These are phyloP conservation scores for Pararge aegeria DNA, from an alignment of 1,140 invertebrate species.

Conservation along the genomic window DNA sequence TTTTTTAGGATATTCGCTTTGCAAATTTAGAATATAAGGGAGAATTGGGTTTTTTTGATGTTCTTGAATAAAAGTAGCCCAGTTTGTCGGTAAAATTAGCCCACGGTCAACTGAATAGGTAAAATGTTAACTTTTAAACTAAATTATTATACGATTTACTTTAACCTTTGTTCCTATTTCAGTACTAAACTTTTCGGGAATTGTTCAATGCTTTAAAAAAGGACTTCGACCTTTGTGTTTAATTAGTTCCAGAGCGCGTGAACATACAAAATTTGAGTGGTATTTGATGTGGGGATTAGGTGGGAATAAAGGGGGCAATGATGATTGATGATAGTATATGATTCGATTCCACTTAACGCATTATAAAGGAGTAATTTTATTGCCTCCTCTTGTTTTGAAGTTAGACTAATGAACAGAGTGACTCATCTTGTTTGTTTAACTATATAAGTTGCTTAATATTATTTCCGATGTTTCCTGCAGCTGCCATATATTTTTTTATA, in stretches of 20 bases:
- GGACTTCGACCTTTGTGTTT: constrained; percentile 23
- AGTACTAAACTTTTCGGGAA: neutral
- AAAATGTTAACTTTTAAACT: too few relatives aligned
- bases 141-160: neutral
- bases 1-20: too few relatives aligned
- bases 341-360: constrained; percentile 77
- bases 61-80: too few relatives aligned
- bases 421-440: constrained; percentile 51
- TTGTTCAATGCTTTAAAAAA: neutral
- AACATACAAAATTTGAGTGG: constrained; percentile 41
- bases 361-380: constrained; percentile 76
- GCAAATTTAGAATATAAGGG: too few relatives aligned
- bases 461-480: neutral
- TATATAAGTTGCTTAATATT: neutral
- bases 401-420: constrained; percentile 70
- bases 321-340: constrained; percentile 76
- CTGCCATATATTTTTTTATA: neutral
- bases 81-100: too few relatives aligned
- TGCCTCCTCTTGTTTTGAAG: constrained; percentile 62
- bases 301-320: constrained; percentile 56
- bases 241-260: constrained; percentile 28
- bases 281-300: constrained; percentile 55
- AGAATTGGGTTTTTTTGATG: too few relatives aligned
- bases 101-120: too few relatives aligned
- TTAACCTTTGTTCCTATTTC: neutral